Conservation (phyloP, 2,113 vertebrate genomes). For the Xiphophorus hellerii region DNA sequence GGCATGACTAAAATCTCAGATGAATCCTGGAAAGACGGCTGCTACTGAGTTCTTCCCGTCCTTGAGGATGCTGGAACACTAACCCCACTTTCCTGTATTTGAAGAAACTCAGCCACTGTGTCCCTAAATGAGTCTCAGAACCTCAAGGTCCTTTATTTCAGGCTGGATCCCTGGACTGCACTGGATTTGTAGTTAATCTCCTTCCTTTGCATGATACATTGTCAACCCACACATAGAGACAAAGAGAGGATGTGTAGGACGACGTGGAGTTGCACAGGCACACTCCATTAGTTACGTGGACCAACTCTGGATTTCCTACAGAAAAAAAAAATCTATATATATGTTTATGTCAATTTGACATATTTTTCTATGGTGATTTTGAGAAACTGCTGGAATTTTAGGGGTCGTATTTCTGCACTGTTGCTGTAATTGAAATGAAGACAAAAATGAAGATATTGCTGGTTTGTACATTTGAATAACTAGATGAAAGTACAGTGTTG, state of each 20-base stretch:
- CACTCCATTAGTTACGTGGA: constrained; percentile 55
- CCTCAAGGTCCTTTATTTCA: constrained; percentile 37
- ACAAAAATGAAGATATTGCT: constrained; percentile 59
- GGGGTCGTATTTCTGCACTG: constrained; percentile 49
- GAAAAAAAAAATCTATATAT: constrained; percentile 6
- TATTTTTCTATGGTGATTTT: constrained; percentile 71
- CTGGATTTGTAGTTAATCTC: constrained; percentile 57
- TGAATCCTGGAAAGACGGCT: constrained; percentile 92
- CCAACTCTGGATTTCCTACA: constrained; percentile 67
- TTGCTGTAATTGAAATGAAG: constrained; percentile 62
- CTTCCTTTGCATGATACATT: constrained; percentile 70
- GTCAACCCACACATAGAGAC: constrained; percentile 55
- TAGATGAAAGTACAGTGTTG: constrained; percentile 68
- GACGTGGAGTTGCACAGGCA: constrained; percentile 48
- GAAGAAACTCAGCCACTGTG: constrained; percentile 32
- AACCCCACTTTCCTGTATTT: constrained; percentile 12
- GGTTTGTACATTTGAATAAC: constrained; percentile 57
- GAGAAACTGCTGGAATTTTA: constrained; percentile 67
- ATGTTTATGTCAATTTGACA: constrained; percentile 61
- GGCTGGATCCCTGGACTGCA: constrained; percentile 54
- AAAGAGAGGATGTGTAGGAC: constrained; percentile 39
- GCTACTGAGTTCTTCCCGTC: constrained; percentile 80
- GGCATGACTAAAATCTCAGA: constrained; percentile 83
- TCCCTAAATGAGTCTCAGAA: constrained; percentile 51
- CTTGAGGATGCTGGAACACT: constrained; percentile 56